These are phyloP conservation scores for Lissonota sp. DNA, from an alignment of 2,888 invertebrate species.

Conservation along the genomic window DNA sequence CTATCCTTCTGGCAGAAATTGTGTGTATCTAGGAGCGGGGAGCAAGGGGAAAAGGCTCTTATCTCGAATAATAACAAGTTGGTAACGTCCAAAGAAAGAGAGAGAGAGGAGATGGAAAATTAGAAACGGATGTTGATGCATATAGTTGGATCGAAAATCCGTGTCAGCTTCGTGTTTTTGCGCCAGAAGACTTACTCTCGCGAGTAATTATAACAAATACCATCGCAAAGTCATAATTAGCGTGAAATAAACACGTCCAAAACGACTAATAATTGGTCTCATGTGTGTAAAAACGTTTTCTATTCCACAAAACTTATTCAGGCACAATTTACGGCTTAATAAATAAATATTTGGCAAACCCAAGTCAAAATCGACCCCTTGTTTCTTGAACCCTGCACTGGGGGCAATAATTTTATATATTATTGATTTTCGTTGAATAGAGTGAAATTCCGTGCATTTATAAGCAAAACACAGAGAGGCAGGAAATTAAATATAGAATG, in stretches of 20 bases:
- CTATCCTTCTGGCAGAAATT: constrained; percentile 35
- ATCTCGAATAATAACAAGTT: constrained; percentile 56
- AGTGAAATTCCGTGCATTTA: constrained; percentile 23
- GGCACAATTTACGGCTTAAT: no score
- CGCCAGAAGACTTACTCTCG: constrained; percentile 2
- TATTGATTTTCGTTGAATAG: neutral
- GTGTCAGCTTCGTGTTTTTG: neutral
- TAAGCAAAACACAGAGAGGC: neutral
- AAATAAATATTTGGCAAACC: no score
- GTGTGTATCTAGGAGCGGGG: constrained; percentile 18
- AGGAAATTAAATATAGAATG: constrained; percentile 18
- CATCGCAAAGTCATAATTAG: neutral
- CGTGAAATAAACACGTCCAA: neutral
- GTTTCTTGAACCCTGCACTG: no score
- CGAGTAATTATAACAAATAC: constrained; percentile 36
- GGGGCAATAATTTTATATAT: no score
- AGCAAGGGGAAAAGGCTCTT: constrained; percentile 30
- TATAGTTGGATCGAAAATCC: constrained; percentile 28
- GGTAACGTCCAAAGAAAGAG: constrained; percentile 19
- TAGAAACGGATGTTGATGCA: constrained; percentile 24
- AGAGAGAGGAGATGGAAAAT: constrained; percentile 16
- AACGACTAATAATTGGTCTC: no score
- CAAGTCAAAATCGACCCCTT: no score
- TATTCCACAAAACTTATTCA: no score
- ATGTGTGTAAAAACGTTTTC: no score